Evolutionary conservation across 2,888 invertebrate species (phyloP).

Genomic region (Nesidiocoris tenuis): DNA sequence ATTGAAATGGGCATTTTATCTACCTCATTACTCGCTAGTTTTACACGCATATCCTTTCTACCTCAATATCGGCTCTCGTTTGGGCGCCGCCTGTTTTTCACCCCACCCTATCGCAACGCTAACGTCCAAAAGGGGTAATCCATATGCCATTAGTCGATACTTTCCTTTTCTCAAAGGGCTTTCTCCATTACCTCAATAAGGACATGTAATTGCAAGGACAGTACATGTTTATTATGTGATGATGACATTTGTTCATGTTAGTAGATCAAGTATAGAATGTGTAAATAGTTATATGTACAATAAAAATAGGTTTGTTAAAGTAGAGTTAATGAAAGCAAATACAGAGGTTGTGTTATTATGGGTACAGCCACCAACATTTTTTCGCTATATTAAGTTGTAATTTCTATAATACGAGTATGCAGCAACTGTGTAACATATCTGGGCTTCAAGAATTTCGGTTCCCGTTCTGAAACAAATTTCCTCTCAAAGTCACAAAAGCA

Average conservation of each 20-base stretch:
- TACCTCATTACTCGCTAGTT: constrained; percentile 37
- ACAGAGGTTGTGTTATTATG: constrained; percentile 48
- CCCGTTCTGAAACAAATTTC: too few species aligned
- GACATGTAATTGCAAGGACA: constrained; percentile 35
- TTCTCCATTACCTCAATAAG: constrained; percentile 47
- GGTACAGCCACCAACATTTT: constrained; percentile 47
- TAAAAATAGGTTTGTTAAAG: constrained; percentile 41
- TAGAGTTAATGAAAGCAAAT: constrained; percentile 29
- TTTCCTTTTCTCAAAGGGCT: constrained; percentile 43
- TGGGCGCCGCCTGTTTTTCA: background rate
- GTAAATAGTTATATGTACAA: constrained; percentile 44
- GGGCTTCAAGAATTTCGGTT: constrained; percentile 4
- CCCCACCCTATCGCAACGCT: background rate
- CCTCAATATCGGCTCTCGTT: constrained; percentile 22
- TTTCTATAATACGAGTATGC: constrained; percentile 4
- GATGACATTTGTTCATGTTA: constrained; percentile 45
- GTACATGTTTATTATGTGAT: constrained; percentile 42
- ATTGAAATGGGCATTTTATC: constrained; percentile 39
- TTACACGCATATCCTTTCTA: constrained; percentile 23
- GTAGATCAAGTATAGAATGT: constrained; percentile 41
- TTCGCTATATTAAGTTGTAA: constrained; percentile 31
- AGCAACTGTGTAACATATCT: constrained; percentile 39
- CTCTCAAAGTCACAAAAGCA: too few species aligned
- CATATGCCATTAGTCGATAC: constrained; percentile 30
- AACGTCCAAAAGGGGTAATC: constrained; percentile 27